Conservation (phyloP, 2,797 vertebrate genomes). For the Poecilia velifera region DNA sequence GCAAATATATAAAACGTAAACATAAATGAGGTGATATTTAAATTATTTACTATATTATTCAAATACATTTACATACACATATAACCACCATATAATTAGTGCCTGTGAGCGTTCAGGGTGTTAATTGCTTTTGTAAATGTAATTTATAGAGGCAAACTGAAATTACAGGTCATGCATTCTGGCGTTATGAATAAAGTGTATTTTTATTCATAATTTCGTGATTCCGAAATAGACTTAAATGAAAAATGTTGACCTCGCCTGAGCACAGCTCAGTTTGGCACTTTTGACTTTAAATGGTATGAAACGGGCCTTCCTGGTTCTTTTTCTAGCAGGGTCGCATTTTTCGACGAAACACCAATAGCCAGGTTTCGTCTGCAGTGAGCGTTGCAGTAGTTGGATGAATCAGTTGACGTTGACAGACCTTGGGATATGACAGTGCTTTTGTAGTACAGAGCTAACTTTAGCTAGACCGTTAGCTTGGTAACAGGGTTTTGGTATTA, state of each 20-base stretch:
- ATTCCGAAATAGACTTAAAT: not conserved
- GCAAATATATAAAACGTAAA: too few relatives aligned
- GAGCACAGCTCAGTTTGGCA: not conserved
- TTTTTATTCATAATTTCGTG: not conserved
- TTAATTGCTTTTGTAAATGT: too few relatives aligned
- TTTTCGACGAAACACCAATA: not conserved
- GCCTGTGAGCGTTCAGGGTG: too few relatives aligned
- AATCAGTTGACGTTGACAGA: slow-evolving; percentile 71
- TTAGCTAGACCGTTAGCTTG: slow-evolving; percentile 62
- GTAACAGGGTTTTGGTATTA: slow-evolving; percentile 35
- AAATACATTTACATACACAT: too few relatives aligned
- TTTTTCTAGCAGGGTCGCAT: not conserved
- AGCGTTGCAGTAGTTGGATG: slow-evolving; percentile 64
- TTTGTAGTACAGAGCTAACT: slow-evolving; percentile 68
- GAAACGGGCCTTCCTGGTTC: not conserved
- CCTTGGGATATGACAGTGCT: slow-evolving; percentile 66
- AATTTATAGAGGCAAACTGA: not conserved
- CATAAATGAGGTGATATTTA: too few relatives aligned
- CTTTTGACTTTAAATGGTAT: not conserved
- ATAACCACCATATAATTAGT: too few relatives aligned
- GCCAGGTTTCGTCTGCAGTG: slow-evolving; percentile 55
- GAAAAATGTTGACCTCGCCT: not conserved
- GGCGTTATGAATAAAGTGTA: not conserved
- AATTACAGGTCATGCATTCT: not conserved
- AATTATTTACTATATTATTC: too few relatives aligned